Evolutionary conservation across 2,888 invertebrate species (phyloP).

Genomic region (Spodoptera littoralis): DNA sequence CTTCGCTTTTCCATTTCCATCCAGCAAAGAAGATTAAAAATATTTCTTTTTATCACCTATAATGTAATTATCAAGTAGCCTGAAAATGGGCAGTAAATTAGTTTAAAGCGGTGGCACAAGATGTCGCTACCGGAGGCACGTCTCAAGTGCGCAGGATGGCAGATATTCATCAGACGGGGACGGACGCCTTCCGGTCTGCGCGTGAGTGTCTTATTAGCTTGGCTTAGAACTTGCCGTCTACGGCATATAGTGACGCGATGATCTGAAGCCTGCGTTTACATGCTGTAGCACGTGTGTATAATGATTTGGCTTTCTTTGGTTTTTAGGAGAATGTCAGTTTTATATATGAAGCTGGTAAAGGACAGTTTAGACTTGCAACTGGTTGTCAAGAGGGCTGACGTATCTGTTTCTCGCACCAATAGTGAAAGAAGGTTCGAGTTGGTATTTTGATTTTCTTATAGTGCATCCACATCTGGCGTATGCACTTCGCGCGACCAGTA

Average conservation of each 20-base stretch:
- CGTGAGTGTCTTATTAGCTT: slow-evolving; percentile 54
- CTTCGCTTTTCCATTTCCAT: background rate
- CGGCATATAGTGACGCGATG: slow-evolving; percentile 36
- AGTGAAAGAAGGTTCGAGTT: too few species aligned
- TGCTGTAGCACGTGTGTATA: slow-evolving; percentile 39
- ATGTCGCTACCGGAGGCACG: slow-evolving; percentile 58
- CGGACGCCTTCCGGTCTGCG: slow-evolving; percentile 56
- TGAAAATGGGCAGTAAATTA: slow-evolving; percentile 41
- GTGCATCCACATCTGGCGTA: too few species aligned
- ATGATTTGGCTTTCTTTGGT: slow-evolving; percentile 22
- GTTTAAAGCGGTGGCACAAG: slow-evolving; percentile 36
- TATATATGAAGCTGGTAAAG: slow-evolving; percentile 1
- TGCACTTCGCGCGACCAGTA: too few species aligned
- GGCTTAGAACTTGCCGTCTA: slow-evolving; percentile 51
- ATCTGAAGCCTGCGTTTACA: slow-evolving; percentile 30
- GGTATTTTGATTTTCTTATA: too few species aligned
- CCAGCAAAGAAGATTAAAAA: background rate
- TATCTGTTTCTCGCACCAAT: too few species aligned
- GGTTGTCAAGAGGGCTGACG: background rate
- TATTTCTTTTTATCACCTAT: slow-evolving; percentile 3
- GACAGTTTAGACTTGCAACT: too few species aligned
- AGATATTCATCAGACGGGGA: slow-evolving; percentile 60
- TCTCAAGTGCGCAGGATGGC: slow-evolving; percentile 54
- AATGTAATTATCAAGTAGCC: slow-evolving; percentile 32
- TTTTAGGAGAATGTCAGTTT: slow-evolving; percentile 15